Conservation (phyloP, 2,888 invertebrate genomes). For the Hydropsyche betteni region DNA sequence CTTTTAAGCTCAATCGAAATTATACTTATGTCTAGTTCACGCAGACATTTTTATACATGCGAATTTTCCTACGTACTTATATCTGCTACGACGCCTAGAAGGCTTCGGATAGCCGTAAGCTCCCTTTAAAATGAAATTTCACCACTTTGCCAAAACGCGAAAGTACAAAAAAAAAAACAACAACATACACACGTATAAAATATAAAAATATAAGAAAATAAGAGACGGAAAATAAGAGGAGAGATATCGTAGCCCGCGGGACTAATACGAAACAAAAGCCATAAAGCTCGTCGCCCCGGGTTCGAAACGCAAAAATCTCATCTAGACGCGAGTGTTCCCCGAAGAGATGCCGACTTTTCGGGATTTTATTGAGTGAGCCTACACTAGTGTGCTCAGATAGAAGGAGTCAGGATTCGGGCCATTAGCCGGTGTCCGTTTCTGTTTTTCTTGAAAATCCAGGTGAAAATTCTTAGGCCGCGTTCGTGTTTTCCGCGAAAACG, state of each 20-base stretch:
- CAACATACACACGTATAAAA: not conserved
- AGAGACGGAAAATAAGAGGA: not conserved
- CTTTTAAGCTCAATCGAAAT: too few species aligned
- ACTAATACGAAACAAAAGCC: conserved; percentile 35
- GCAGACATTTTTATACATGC: not conserved
- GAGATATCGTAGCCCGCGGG: conserved; percentile 17
- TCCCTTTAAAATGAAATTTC: conserved; percentile 17
- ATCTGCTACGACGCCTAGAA: not conserved
- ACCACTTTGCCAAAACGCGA: too few species aligned
- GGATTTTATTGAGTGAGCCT: conserved; percentile 15
- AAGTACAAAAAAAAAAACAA: not conserved
- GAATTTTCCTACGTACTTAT: not conserved
- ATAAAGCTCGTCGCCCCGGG: conserved; percentile 10
- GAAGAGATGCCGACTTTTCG: conserved; percentile 5
- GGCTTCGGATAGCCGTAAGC: not conserved
- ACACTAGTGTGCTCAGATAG: not conserved
- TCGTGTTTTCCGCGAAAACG: not conserved
- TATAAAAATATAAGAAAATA: not conserved
- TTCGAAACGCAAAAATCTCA: conserved; percentile 35
- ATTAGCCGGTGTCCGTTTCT: conserved; percentile 16
- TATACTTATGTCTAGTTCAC: too few species aligned
- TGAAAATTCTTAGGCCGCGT: not conserved
- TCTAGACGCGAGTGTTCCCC: conserved; percentile 28
- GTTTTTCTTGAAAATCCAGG: not conserved
- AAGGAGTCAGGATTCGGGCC: conserved; percentile 4